Base-by-base conservation (phyloP, 2,113 vertebrate genomes). In the Ovis canadensis region DNA sequence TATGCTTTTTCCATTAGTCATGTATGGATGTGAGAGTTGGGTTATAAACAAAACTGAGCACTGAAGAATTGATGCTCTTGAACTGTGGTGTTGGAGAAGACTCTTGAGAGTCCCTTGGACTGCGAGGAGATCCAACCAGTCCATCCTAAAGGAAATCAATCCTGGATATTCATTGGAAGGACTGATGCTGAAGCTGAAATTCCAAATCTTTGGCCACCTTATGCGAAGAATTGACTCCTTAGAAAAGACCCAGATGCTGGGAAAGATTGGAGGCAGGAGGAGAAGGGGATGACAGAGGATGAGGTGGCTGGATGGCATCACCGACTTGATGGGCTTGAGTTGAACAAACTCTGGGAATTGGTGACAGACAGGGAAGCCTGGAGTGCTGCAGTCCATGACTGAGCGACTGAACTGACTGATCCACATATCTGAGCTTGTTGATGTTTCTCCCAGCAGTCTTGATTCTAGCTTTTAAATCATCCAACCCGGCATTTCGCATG, bases 401-500 rank as follows among this genome's bases (percentile, higher is more conserved):
- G 19, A 71, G n/a, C 0, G 2, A 40, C 67, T 40, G n/a, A 23
- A 40, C 67, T 71, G 67, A 23, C 19, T 40, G 67, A 40, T 23
- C n/a, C 67, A 12, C 10, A 23, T 71, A 6, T 71, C n/a, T 40
- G 67, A 71, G 67, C 9, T 6, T 71, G 67, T 12, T 36, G 67
- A 12, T 71, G 11, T 23, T 71, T 71, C 67, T 71, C 19, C n/a
- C n/a, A 71, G n/a, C 19, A 40, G 10, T 71, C 67, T 23, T 36
- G n/a, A 71, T 71, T 71, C 19, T 23, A 71, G 19, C n/a, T 71
- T 71, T 11, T 71, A 71, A 40, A 71, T 40, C 67, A 71, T 40
- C n/a, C n/a, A 71, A 71, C 19, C n/a, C 10, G 0, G 19, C 67
- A 71, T 71, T 71, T 71, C 0, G 5, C 10, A 23, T 71, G 5